Conservation (phyloP, 2,797 vertebrate genomes). For the Enteromius treurensis region DNA sequence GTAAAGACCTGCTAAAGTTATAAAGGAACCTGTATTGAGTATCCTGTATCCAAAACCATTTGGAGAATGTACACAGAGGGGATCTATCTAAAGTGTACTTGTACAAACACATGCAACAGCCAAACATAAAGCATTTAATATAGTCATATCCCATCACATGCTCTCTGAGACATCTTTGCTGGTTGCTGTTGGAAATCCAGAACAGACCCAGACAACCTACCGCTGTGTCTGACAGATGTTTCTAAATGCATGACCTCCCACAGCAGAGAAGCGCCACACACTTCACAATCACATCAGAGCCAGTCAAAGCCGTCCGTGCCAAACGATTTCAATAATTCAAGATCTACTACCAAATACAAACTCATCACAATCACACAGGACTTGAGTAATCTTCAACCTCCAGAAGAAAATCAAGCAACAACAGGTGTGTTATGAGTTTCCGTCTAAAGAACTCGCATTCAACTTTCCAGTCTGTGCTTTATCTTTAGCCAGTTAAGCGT, state of each 20-base stretch:
- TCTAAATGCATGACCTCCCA: neutral
- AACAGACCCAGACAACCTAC: neutral
- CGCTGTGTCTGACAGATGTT: slow-evolving; percentile 21
- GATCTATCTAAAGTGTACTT: neutral
- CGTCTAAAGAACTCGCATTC: neutral
- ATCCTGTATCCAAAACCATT: neutral
- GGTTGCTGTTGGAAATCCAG: neutral
- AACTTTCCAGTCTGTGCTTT: neutral
- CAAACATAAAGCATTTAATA: neutral
- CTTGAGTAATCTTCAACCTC: neutral
- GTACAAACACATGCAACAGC: neutral
- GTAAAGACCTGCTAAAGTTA: neutral
- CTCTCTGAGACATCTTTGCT: neutral
- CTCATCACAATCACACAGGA: slow-evolving; percentile 9
- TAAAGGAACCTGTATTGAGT: neutral
- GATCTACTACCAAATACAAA: slow-evolving; percentile 10
- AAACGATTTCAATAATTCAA: slow-evolving; percentile 27
- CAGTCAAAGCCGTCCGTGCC: slow-evolving; percentile 21
- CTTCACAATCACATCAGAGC: slow-evolving; percentile 36
- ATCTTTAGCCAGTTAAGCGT: neutral
- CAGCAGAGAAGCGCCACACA: too few relatives aligned
- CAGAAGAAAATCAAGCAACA: slow-evolving; percentile 37
- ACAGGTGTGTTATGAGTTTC: slow-evolving; percentile 55
- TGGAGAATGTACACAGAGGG: neutral
- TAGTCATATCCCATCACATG: neutral